These are phyloP conservation scores for Anableps anableps DNA, from an alignment of 2,797 vertebrate genomes.

Conservation along the genomic window DNA sequence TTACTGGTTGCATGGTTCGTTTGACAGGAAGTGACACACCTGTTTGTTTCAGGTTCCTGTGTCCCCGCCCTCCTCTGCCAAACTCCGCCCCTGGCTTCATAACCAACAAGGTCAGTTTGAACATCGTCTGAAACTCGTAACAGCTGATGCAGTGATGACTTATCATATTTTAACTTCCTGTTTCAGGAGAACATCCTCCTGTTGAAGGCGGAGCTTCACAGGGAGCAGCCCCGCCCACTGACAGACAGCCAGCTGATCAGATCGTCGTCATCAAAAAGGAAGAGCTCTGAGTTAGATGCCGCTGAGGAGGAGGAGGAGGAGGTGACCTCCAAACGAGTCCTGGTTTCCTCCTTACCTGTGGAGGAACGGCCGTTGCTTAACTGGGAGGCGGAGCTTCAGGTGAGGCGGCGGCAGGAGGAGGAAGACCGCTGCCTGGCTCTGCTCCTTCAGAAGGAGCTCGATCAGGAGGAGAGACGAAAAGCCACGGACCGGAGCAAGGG, in stretches of 20 bases:
- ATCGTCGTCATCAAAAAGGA: constrained; percentile 56
- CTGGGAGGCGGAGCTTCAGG: constrained; percentile 77
- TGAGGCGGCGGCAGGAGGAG: constrained; percentile 86
- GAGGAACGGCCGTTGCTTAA: constrained; percentile 39
- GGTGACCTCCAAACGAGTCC: constrained; percentile 32
- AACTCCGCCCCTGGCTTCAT: constrained; percentile 35
- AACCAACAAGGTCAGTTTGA: constrained; percentile 69
- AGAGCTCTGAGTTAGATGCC: constrained; percentile 29
- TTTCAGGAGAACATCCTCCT: constrained; percentile 76
- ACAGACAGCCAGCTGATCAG: neutral
- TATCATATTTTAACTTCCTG: neutral
- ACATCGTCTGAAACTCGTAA: neutral
- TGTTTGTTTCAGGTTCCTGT: constrained; percentile 70
- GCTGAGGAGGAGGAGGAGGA: neutral
- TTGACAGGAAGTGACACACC: neutral
- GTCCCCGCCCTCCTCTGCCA: constrained; percentile 46
- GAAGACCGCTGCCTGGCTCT: constrained; percentile 88
- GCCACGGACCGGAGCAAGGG: constrained; percentile 86
- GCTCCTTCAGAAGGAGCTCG: constrained; percentile 85
- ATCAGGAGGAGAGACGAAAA: constrained; percentile 78
- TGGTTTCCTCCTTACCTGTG: neutral
- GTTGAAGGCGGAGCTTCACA: constrained; percentile 10
- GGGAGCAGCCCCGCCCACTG: neutral
- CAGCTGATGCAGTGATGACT: neutral
- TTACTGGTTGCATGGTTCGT: neutral